Conservation (phyloP, 1,140 invertebrate species). For the Pristionchus pacificus region DNA sequence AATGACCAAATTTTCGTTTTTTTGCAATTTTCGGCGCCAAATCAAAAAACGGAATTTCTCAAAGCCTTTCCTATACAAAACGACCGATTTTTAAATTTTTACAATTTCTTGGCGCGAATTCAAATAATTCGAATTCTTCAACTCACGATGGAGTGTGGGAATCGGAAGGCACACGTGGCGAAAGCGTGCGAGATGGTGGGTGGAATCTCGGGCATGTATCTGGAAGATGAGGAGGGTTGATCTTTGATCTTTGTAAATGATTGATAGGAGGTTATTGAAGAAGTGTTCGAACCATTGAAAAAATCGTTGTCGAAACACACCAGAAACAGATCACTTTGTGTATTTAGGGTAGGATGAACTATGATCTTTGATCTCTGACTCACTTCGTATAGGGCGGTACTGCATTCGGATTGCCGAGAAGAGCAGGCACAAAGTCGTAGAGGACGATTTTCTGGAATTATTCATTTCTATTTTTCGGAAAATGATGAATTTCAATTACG, state of each 20-base stretch:
- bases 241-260: no score
- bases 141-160: slow-evolving; percentile 75
- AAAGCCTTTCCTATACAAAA: background rate
- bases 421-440: slow-evolving; percentile 90
- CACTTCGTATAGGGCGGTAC: slow-evolving; percentile 19
- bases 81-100: no score
- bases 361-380: background rate
- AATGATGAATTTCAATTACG: no score
- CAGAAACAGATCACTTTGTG: no score
- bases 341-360: no score
- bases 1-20: background rate
- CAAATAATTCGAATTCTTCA: no score
- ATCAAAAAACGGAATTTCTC: background rate
- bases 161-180: slow-evolving; percentile 91
- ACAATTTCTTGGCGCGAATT: no score
- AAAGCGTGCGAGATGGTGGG: slow-evolving; percentile 95
- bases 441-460: slow-evolving; percentile 82
- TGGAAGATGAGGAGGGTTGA: slow-evolving; percentile 43
- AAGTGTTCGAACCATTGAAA: no score
- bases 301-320: no score
- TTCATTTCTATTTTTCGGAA: no score
- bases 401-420: slow-evolving; percentile 66
- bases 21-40: background rate
- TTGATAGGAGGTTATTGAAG: no score
- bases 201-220: slow-evolving; percentile 86